A percentile compares a stretch with the other conserved stretches of the same genome.
Conservation (phyloP, 2,113 vertebrate species). For the Cryptomyrus ogoouensis region DNA sequence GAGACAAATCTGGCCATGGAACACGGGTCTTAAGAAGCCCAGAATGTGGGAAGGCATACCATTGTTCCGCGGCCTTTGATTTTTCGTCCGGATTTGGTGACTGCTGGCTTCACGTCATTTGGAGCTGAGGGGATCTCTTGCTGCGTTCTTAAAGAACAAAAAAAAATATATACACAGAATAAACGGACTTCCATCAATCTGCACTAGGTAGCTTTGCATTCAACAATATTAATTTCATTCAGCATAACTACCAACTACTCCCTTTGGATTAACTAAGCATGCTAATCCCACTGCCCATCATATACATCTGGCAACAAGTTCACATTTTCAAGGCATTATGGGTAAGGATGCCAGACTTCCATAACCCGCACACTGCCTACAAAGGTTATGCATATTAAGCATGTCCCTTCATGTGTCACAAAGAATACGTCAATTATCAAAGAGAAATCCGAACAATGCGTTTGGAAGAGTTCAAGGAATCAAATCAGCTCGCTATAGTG, state of each 20-base stretch:
- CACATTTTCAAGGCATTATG: background rate
- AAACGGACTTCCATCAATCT: background rate
- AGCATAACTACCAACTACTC: background rate
- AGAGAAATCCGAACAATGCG: background rate
- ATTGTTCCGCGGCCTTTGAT: conserved; percentile 96
- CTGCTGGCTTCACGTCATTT: conserved; percentile 77
- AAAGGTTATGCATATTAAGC: background rate
- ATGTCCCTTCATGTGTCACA: background rate
- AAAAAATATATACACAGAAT: conserved; percentile 7
- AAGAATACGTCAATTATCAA: background rate
- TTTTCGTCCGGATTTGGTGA: conserved; percentile 94
- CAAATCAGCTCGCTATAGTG: background rate
- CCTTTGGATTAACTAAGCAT: background rate
- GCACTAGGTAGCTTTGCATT: background rate
- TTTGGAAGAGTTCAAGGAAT: background rate
- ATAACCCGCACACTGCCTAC: background rate
- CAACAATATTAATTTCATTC: background rate
- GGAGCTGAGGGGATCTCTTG: conserved; percentile 56
- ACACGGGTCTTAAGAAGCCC: background rate
- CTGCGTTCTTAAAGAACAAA: conserved; percentile 61
- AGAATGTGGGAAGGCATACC: conserved; percentile 56
- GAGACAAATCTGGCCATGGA: background rate
- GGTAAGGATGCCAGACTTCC: background rate
- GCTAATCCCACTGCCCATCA: background rate
- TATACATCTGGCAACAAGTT: background rate